These are phyloP conservation scores for Lepisosteus osseus DNA, from an alignment of 2,113 vertebrate genomes.

Conservation along the genomic window DNA sequence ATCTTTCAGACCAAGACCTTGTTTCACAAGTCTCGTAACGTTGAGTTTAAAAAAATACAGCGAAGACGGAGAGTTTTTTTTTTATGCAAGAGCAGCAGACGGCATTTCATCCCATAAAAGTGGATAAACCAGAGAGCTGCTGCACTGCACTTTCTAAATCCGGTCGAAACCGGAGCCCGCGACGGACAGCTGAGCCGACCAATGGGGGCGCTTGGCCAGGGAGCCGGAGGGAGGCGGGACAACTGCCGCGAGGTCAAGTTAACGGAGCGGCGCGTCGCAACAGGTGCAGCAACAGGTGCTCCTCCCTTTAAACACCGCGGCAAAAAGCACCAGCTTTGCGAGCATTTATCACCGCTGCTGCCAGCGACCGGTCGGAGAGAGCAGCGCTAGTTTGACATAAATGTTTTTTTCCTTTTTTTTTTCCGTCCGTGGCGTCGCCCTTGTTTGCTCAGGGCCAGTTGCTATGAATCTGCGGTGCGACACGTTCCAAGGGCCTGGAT, in stretches of 20 bases:
- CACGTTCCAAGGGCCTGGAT: too few species aligned
- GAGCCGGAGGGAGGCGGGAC: conserved; percentile 23
- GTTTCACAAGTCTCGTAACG: too few species aligned
- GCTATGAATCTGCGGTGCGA: too few species aligned
- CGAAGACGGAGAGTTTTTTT: too few species aligned
- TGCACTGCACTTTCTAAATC: conserved; percentile 58
- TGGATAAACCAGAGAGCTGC: conserved; percentile 40
- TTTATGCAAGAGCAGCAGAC: conserved; percentile 6
- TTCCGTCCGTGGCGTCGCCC: too few species aligned
- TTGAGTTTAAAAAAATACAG: too few species aligned
- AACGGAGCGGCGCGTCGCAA: conserved; percentile 14
- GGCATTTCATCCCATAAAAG: conserved; percentile 45
- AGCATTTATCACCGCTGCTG: not conserved
- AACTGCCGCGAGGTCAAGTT: not conserved
- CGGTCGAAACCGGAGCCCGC: conserved; percentile 54
- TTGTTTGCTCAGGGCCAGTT: too few species aligned
- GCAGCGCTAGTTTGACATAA: not conserved
- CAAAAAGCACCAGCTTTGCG: too few species aligned
- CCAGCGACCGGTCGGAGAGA: too few species aligned
- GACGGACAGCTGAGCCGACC: conserved; percentile 44
- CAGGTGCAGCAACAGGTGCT: conserved; percentile 45
- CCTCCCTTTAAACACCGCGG: conserved; percentile 2
- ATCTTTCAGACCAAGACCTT: too few species aligned
- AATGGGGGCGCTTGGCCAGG: conserved; percentile 22
- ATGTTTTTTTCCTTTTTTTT: not conserved